Evolutionary conservation across 2,888 invertebrate species (phyloP), one percentile per base, ranked within the genome.

Genomic region (Rotaria macrura): DNA sequence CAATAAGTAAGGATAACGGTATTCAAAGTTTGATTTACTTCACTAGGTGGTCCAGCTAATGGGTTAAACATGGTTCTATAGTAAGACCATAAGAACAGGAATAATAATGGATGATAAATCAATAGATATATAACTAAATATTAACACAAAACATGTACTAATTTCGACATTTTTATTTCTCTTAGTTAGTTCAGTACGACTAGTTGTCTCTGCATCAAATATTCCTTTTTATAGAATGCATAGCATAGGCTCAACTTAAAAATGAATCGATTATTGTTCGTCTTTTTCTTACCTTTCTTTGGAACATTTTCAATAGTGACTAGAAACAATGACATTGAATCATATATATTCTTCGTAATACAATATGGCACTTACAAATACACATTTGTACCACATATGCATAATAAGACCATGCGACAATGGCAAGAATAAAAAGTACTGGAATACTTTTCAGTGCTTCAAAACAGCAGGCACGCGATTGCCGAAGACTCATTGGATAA

Each of bases 371-470:
- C 95, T 94, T 93, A 96, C 96, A 93, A 83, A 91, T 87, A 89
- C 92, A 92, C 90, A 98, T 93, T 91, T 97, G 95, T 89, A 96
- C 93, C 89, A 97, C 96, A 93, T 97, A 99, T 88, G 97, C 97
- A 93, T 97, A 98, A 92, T 98, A 98, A 14, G 97, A 97, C 98
- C 98, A 98, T 88, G 93, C 92, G 88, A 97, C 94, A 89, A 97
- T 94, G 87, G 94, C 93, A 89, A 94, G 92, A 89, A 98, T 96
- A 91, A 98, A 95, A 88, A 97, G 91, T 88, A 98, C 97, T 88
- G 97, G 97, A 89, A 96, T 93, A 96, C 97, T 97, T 92, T 96
- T 95, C 2, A 43, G 25, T 79, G 40, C n/a, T 79, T 79, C 79
- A 79, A 79, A 40, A 14, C 65, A 65, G 14, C 65, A 65, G 34